Evolutionary conservation across 2,113 vertebrate genomes (phyloP), one percentile per base, ranked within the genome.

Genomic region (Notiomystis cincta): DNA sequence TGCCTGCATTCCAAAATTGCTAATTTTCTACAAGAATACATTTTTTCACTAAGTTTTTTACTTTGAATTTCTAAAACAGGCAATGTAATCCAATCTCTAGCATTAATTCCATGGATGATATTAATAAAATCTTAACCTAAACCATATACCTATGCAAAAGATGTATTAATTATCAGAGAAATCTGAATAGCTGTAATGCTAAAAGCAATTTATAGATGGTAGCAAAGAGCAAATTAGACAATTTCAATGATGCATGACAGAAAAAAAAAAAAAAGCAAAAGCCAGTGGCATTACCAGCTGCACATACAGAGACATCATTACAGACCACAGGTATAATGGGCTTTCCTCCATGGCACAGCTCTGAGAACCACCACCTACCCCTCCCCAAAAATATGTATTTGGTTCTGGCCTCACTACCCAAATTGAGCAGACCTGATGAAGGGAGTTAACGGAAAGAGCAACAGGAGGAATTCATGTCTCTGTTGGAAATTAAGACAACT

Each of bases 221-320:
- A 93, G 91, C 87, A 93, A 90, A 95, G 89, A 87, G 89, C 80
- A 96, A 87, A 96, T 85, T 24, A 82, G 81, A 79, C 37, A 75
- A 94, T 71, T 89, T 65, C 89, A 84, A 15, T 92, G 28, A 87
- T 71, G 57, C 10, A 48, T 40, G 44, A 86, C 67, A 91, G 72
- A 8, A 57, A 80, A 90, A 38, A 37, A 67, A 44, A 35, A 58
- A 69, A 65, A 61, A 56, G 44, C n/a, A n/a, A n/a, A 56, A 62
- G 44, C 57, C 83, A 85, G 7, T 37, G 66, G 31, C 47, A 67
- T 72, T 72, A 48, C 1, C 3, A 91, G 56, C 53, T 84, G 83
- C 47, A 84, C 65, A 66, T 12, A 54, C 0, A 86, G 71, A 86
- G 77, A 38, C 44, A 87, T 40, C 75, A 42, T 33, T 31, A 57